These are phyloP conservation scores for Sitophilus oryzae DNA, from an alignment of 1,140 invertebrate genomes.

Conservation along the genomic window DNA sequence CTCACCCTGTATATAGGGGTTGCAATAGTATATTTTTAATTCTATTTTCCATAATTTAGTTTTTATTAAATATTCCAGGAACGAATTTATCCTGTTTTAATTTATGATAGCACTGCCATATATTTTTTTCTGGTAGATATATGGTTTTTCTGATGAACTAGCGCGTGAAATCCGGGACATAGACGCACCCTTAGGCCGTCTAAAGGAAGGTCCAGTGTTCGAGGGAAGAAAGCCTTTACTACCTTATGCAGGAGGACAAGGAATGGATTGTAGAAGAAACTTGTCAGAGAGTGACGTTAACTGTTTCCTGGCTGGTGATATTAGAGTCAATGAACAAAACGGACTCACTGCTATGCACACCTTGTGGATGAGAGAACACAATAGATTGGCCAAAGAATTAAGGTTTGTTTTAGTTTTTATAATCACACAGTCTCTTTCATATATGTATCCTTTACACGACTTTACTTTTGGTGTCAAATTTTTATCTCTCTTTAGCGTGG, in stretches of 20 bases:
- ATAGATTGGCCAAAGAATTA: conserved; percentile 77
- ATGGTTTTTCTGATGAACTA: conserved; percentile 83
- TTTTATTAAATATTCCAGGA: neutral
- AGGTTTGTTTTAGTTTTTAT: no score
- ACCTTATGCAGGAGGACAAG: conserved; percentile 85
- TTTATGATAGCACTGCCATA: neutral
- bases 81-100: neutral
- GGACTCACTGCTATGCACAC: conserved; percentile 95
- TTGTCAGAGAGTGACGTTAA: conserved; percentile 72
- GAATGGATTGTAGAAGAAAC: conserved; percentile 82
- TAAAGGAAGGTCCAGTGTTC: conserved; percentile 74
- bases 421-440: no score
- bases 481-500: no score
- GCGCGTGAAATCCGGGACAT: conserved; percentile 79
- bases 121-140: no score
- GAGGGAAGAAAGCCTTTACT: conserved; percentile 71
- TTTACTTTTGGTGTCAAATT: no score
- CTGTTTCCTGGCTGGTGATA: conserved; percentile 92
- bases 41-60: no score
- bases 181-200: conserved; percentile 65
- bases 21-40: no score
- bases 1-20: no score
- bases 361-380: conserved; percentile 95
- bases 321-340: conserved; percentile 84
- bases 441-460: no score